phyloP scores from a whole-genome alignment of 2,113 vertebrate genomes.

The Saguinus midas region DNA sequence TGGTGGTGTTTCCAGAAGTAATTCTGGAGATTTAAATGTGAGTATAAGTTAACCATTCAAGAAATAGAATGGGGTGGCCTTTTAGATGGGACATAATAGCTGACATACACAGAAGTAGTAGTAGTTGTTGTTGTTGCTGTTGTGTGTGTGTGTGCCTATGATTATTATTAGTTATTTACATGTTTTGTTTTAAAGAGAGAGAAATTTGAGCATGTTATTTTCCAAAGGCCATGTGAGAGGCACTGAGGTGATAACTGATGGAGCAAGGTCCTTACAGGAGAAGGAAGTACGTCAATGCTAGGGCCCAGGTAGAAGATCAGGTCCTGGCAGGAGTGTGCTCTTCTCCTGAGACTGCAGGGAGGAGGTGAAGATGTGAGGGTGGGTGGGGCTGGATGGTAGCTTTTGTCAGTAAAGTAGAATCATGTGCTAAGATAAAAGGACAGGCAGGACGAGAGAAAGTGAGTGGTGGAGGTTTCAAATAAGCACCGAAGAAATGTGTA shows the following conservation, averaged over 20 bases:
- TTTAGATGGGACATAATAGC: background rate
- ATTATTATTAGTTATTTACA: background rate
- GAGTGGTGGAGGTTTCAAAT: background rate
- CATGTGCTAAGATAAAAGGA: background rate
- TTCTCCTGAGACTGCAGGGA: background rate
- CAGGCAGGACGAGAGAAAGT: background rate
- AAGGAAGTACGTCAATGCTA: background rate
- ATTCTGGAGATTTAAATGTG: background rate
- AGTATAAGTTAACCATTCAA: background rate
- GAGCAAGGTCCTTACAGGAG: background rate
- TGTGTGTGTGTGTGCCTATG: background rate
- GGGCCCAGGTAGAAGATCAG: rapidly evolving
- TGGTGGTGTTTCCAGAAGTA: background rate
- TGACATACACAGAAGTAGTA: background rate
- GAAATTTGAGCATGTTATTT: background rate
- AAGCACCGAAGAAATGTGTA: background rate
- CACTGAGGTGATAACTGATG: background rate
- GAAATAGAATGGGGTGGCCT: background rate
- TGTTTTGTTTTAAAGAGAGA: background rate
- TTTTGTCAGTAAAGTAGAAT: background rate
- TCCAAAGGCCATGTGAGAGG: background rate
- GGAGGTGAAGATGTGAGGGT: background rate
- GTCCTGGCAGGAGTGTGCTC: background rate
- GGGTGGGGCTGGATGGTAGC: background rate
- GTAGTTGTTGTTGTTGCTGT: background rate